Conservation (phyloP, 1,140 invertebrate genomes). For the Pseudoatta argentina region DNA sequence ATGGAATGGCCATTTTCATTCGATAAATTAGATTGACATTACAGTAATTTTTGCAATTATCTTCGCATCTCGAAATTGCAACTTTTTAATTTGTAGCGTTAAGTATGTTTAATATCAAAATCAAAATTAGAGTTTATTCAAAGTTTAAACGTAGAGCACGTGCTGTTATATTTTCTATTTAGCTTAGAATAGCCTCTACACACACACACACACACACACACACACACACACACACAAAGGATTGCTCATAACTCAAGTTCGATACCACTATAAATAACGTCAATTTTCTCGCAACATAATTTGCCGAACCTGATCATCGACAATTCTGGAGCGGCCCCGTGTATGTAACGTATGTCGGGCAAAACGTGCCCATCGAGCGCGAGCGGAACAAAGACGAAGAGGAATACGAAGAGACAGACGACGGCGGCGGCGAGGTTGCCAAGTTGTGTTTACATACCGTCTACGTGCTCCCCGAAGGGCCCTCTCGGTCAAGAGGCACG, state of each 20-base stretch:
- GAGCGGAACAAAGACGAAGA: slow-evolving; percentile 40
- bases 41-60: too few species aligned
- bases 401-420: slow-evolving; percentile 26
- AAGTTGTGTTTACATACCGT: slow-evolving; percentile 63
- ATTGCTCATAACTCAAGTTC: background rate
- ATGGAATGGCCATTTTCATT: background rate
- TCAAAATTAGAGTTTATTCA: background rate
- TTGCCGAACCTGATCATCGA: slow-evolving; percentile 14
- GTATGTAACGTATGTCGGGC: background rate
- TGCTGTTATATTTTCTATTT: background rate
- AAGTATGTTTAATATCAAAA: background rate
- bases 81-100: background rate
- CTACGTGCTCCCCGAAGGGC: slow-evolving; percentile 51
- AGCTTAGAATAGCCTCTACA: background rate
- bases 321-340: background rate
- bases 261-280: slow-evolving; percentile 5
- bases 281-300: slow-evolving; percentile 9
- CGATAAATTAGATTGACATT: background rate
- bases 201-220: too few species aligned
- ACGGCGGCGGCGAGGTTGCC: slow-evolving; percentile 48
- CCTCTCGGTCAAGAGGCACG: slow-evolving; percentile 38
- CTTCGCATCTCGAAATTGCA: background rate
- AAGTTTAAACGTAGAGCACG: background rate
- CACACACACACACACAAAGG: too few species aligned
- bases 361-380: slow-evolving; percentile 7